A percentile compares a stretch with the other conserved stretches of the same genome.
Evolutionary conservation across 2,797 vertebrate genomes (phyloP).

Genomic region (Acanthurus tractus): DNA sequence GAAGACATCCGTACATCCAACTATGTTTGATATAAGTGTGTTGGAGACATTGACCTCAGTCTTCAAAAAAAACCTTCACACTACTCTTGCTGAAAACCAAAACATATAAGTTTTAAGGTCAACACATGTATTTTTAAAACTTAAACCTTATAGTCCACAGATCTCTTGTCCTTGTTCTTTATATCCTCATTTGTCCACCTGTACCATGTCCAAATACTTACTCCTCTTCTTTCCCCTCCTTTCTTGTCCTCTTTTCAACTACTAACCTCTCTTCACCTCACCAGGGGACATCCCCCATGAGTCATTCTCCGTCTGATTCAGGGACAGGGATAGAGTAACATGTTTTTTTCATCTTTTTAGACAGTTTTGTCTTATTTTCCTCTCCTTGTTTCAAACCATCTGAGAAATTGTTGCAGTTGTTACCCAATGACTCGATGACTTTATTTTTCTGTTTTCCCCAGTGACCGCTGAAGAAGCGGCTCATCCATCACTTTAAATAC

Average conservation of each 20-base stretch:
- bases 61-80: too few relatives aligned
- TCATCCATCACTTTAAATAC: constrained; percentile 73
- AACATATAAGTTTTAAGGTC: too few relatives aligned
- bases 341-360: constrained; percentile 49
- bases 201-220: constrained; percentile 12
- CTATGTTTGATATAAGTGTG: too few relatives aligned
- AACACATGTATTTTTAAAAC: constrained; percentile 5
- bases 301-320: constrained; percentile 64
- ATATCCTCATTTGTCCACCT: constrained; percentile 27
- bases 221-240: constrained; percentile 4
- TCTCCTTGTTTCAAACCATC: constrained; percentile 57
- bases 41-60: too few relatives aligned
- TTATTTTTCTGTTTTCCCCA: constrained; percentile 55
- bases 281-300: constrained; percentile 62
- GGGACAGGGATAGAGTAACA: constrained; percentile 44
- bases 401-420: constrained; percentile 58
- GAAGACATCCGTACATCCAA: too few relatives aligned
- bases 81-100: too few relatives aligned
- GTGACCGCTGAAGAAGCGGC: constrained; percentile 48
- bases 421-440: constrained; percentile 51
- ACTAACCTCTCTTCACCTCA: constrained; percentile 23
- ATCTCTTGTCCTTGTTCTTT: constrained; percentile 13
- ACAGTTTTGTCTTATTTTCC: constrained; percentile 62
- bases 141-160: background rate
- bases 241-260: constrained; percentile 46